Evolutionary conservation across 2,797 vertebrate genomes (phyloP).

Genomic region (Glossophaga mutica): DNA sequence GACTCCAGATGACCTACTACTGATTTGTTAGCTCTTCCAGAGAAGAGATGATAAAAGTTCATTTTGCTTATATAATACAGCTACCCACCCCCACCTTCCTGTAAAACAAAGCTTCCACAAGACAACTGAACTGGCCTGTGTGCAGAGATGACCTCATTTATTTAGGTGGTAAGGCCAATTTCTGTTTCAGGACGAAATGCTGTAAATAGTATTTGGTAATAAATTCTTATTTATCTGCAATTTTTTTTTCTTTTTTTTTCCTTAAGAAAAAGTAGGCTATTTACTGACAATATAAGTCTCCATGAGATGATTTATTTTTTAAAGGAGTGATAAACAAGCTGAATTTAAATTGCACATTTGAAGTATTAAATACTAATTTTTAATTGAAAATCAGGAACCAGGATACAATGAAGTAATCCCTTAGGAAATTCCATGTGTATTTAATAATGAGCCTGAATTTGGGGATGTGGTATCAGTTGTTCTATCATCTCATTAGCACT

Average conservation of each 20-base stretch:
- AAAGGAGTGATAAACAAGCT: not conserved
- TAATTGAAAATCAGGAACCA: not conserved
- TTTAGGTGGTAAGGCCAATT: not conserved
- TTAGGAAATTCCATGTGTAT: not conserved
- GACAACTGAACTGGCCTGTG: not conserved
- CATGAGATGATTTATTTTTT: not conserved
- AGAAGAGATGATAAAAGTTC: not conserved
- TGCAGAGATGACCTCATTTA: not conserved
- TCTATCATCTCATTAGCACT: slow-evolving; percentile 39
- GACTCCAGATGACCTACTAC: not conserved
- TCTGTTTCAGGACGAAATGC: not conserved
- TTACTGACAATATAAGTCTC: not conserved
- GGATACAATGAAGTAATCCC: not conserved
- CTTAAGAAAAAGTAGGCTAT: not conserved
- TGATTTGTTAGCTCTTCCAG: not conserved
- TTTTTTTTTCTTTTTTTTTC: not conserved
- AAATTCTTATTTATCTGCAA: not conserved
- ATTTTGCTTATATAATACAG: not conserved
- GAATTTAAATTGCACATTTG: not conserved
- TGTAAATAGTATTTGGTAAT: not conserved
- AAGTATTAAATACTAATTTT: not conserved
- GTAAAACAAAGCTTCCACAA: not conserved
- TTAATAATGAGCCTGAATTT: not conserved
- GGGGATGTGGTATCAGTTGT: not conserved
- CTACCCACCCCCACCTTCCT: not conserved